Conservation (phyloP, 1,140 invertebrate species). For the Sarcophaga peregrina region DNA sequence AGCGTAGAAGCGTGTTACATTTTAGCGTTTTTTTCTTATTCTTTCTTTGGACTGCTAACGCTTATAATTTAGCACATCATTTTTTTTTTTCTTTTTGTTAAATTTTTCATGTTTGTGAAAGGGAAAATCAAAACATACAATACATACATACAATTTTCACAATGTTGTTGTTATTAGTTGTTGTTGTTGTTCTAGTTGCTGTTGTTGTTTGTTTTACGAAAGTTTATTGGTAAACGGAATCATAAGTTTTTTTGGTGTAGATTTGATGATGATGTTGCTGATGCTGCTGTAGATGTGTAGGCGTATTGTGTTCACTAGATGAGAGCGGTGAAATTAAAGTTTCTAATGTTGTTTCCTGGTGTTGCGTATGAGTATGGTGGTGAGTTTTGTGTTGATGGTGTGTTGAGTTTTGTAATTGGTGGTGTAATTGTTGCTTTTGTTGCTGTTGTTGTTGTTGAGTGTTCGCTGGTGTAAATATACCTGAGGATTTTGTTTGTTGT, state of each 20-base stretch:
- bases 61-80: not conserved
- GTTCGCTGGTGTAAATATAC: conserved; percentile 41
- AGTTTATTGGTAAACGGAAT: conserved; percentile 65
- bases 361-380: conserved; percentile 48
- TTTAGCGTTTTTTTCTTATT: not conserved
- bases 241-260: conserved; percentile 64
- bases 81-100: not conserved
- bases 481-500: conserved; percentile 50
- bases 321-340: conserved; percentile 48
- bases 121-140: conserved; percentile 4
- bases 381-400: conserved; percentile 48
- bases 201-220: conserved; percentile 10
- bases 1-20: conserved; percentile 5
- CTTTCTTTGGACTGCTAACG: not conserved
- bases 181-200: conserved; percentile 46
- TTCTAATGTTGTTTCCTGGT: conserved; percentile 47
- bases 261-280: not conserved
- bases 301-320: conserved; percentile 46
- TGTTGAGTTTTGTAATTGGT: conserved; percentile 49
- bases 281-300: conserved; percentile 46
- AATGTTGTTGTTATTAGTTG: conserved; percentile 36
- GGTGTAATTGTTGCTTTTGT: conserved; percentile 41
- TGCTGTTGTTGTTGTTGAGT: conserved; percentile 38
- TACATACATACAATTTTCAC: conserved; percentile 1
- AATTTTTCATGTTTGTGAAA: not conserved